These are phyloP conservation scores for Zootermopsis nevadensis DNA, from an alignment of 2,888 invertebrate species.

Conservation along the genomic window DNA sequence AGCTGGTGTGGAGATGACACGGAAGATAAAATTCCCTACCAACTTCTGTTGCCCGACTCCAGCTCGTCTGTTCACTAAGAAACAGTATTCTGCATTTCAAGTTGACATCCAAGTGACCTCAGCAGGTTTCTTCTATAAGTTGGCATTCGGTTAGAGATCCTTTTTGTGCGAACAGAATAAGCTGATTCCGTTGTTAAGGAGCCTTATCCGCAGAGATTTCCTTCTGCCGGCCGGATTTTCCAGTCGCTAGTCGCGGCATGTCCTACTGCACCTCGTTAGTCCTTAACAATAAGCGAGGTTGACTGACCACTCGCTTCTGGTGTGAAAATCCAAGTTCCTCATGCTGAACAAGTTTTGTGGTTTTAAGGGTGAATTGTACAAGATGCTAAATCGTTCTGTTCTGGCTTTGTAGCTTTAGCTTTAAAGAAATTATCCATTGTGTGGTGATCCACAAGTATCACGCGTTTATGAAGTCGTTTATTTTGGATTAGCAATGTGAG, in stretches of 20 bases:
- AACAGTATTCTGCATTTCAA: background rate
- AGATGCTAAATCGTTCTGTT: background rate
- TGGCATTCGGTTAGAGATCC: conserved; percentile 8
- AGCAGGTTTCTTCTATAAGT: background rate
- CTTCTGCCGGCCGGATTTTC: too few relatives aligned
- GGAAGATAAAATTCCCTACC: too few relatives aligned
- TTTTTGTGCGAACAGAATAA: background rate
- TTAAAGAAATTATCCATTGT: background rate
- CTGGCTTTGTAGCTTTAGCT: too few relatives aligned
- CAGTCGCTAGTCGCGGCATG: too few relatives aligned
- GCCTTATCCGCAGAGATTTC: background rate
- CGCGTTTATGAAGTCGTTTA: conserved; percentile 5
- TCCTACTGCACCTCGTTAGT: too few relatives aligned
- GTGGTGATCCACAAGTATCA: background rate
- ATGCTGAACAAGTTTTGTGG: background rate
- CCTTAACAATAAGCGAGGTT: background rate
- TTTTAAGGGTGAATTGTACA: background rate
- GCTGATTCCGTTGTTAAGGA: conserved; percentile 3
- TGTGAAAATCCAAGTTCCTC: background rate
- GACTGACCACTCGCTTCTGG: conserved; percentile 7
- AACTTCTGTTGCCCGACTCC: too few relatives aligned
- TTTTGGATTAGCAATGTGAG: background rate
- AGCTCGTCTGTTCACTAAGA: too few relatives aligned
- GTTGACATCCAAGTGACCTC: background rate
- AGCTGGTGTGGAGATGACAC: too few relatives aligned